A percentile compares a stretch with the other conserved stretches of the same genome.
Conservation (phyloP, 2,113 vertebrate species). For the Notarius quadriscutis region DNA sequence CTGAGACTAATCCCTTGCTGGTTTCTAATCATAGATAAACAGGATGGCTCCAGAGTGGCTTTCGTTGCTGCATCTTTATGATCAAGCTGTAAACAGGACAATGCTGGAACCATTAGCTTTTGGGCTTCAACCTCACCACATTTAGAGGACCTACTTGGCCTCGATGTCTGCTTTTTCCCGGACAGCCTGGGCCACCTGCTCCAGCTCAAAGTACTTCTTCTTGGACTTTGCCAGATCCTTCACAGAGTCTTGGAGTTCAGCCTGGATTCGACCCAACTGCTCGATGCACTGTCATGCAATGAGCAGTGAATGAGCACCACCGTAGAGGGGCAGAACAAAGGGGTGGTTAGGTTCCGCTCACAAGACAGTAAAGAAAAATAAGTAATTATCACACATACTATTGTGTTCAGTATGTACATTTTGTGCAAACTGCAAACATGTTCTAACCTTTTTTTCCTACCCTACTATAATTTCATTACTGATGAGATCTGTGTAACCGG, state of each 20-base stretch:
- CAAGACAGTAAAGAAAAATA: neutral
- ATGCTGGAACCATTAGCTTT: conserved; percentile 4
- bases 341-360: neutral
- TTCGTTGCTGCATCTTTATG: conserved; percentile 1
- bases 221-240: conserved; percentile 98
- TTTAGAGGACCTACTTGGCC: conserved; percentile 85
- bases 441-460: neutral
- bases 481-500: neutral
- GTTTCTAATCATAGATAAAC: conserved; percentile 17
- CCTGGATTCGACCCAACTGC: conserved; percentile 92
- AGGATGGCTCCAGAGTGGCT: neutral
- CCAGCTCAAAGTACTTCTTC: conserved; percentile 97
- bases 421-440: neutral
- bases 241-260: conserved; percentile 94
- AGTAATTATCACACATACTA: neutral
- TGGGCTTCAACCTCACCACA: neutral
- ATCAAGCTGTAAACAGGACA: neutral
- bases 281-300: conserved; percentile 83
- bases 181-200: conserved; percentile 97
- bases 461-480: neutral
- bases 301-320: neutral
- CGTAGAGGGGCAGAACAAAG: neutral
- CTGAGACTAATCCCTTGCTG: neutral
- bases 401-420: neutral
- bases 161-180: conserved; percentile 97